Percentiles rank a stretch among this genome's conserved stretches.
These are phyloP conservation scores for Xenentodon cancila DNA, from an alignment of 2,797 vertebrate genomes.

Conservation along the genomic window DNA sequence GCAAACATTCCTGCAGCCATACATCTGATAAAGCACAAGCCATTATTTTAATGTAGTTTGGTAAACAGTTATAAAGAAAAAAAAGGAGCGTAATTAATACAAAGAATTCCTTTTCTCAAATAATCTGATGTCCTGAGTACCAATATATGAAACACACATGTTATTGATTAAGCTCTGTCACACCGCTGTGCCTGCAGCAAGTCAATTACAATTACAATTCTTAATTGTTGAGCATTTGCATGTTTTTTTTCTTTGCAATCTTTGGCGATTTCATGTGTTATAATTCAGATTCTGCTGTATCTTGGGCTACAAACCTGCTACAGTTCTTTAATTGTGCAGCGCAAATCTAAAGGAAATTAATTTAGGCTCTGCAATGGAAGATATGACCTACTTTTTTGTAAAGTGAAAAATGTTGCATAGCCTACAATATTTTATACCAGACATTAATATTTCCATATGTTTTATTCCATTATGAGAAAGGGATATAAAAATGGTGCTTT, in stretches of 20 bases:
- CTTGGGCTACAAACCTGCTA: conserved; percentile 24
- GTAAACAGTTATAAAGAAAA: conserved; percentile 25
- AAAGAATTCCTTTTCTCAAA: conserved; percentile 19
- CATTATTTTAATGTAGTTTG: background rate
- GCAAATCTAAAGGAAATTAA: conserved; percentile 29
- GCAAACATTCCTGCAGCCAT: background rate
- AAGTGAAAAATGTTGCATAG: conserved; percentile 33
- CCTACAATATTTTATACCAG: conserved; percentile 40
- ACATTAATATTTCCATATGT: conserved; percentile 48
- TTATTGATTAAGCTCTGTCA: conserved; percentile 37
- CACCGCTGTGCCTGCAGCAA: conserved; percentile 22
- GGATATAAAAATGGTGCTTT: conserved; percentile 38
- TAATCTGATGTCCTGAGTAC: conserved; percentile 7
- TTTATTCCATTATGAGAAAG: conserved; percentile 50
- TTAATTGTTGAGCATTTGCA: conserved; percentile 26
- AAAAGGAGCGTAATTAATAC: conserved; percentile 7
- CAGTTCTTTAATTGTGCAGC: background rate
- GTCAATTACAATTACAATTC: conserved; percentile 29
- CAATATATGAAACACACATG: conserved; percentile 22
- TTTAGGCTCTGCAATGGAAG: conserved; percentile 29
- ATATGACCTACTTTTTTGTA: conserved; percentile 57
- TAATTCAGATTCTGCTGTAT: conserved; percentile 16
- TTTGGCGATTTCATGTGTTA: conserved; percentile 18
- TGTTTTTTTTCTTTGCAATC: conserved; percentile 12
- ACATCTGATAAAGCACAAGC: conserved; percentile 14